Evolutionary conservation across 2,888 invertebrate genomes (phyloP), one percentile per base, ranked within the genome.

Genomic region (Scelioninae gen. 2): DNA sequence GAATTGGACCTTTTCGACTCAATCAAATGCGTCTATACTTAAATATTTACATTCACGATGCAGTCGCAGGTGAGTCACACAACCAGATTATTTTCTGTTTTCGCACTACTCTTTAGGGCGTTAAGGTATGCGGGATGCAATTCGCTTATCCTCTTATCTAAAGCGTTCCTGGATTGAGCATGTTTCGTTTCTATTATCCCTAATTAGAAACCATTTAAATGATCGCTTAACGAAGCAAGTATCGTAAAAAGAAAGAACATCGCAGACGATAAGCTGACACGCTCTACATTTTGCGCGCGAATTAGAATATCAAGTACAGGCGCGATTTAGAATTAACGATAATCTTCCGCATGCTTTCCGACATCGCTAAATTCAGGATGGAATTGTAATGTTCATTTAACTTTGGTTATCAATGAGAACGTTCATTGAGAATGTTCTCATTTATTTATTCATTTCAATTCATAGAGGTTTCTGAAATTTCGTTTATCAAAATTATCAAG

Each of bases 131-230:
- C 76, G 76, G 48, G 9, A 65, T 69, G 73, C 60, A 63, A 64
- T 78, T 76, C 75, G 70, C 74, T 63, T 75, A 69, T 73, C 74
- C 67, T 70, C 72, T 82, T 83, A 82, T 83, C 82, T 81, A 78
- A 81, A 82, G 76, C 78, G 82, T 81, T 83, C 80, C 77, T 74
- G 80, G 81, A 84, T 84, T 80, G 82, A 80, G 71, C 81, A 80
- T 82, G 82, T 84, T 83, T 83, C 82, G 82, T 81, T 83, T 81
- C 84, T 77, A 82, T 83, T 83, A 82, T 82, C 78, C 81, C 83
- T 84, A 84, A 84, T 84, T 84, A 84, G 83, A 83, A 81, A 82
- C 79, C 81, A 81, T 82, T 81, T 81, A 79, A 81, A 80, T 75
- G 78, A 77, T 78, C 78, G 70, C 63, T 76, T 79, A 82, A 83